These are phyloP conservation scores for Thymelicus acteon DNA, from an alignment of 2,888 invertebrate genomes.

Conservation along the genomic window DNA sequence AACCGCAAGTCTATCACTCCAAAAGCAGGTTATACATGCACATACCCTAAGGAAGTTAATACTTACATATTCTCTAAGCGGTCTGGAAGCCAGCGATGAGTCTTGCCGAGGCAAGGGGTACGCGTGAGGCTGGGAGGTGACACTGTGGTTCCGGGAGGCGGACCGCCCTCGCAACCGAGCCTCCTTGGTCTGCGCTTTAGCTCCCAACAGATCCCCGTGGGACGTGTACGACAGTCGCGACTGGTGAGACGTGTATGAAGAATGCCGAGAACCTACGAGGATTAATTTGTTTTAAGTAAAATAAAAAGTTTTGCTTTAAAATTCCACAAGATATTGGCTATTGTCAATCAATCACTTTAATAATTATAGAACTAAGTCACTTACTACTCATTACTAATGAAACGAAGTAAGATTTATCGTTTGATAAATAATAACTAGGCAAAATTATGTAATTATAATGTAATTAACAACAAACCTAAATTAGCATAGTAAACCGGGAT, in stretches of 20 bases:
- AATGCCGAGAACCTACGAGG: conserved; percentile 91
- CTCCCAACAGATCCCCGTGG: conserved; percentile 94
- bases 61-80: conserved; percentile 90
- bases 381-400: no score
- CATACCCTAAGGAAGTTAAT: background rate
- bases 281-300: background rate
- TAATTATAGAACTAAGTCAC: no score
- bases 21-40: no score
- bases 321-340: no score
- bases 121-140: conserved; percentile 85
- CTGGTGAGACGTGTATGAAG: conserved; percentile 97
- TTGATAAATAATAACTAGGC: no score
- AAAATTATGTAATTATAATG: background rate
- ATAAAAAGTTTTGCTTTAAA: no score
- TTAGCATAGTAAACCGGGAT: conserved; percentile 95
- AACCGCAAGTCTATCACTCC: no score
- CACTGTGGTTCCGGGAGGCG: conserved; percentile 87
- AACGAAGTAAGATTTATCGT: no score
- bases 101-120: conserved; percentile 80
- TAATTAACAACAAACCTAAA: conserved; percentile 84
- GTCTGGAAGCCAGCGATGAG: conserved; percentile 86
- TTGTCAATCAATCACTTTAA: no score
- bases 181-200: conserved; percentile 92
- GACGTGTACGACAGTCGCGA: conserved; percentile 97
- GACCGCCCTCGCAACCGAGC: conserved; percentile 91